Percentiles rank a stretch among this genome's conserved stretches.
phyloP scores from a whole-genome alignment of 2,888 invertebrate genomes.

The Parnassius apollo region DNA sequence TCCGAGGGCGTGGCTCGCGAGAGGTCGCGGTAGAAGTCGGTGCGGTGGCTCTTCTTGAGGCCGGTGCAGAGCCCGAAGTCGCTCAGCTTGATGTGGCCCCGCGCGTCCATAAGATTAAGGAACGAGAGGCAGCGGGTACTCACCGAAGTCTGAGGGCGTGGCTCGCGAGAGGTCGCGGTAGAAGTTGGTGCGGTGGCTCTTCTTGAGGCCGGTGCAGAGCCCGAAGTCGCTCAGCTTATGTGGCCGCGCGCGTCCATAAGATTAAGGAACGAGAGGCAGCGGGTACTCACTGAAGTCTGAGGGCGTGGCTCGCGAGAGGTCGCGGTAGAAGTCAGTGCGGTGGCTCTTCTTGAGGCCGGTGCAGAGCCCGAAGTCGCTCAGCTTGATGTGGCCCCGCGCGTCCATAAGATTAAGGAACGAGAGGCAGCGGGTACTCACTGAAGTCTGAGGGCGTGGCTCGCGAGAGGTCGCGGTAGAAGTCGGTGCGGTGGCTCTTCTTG shows the following conservation, averaged over 20 bases:
- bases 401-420: background rate
- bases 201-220: slow-evolving; percentile 98
- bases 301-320: slow-evolving; percentile 97
- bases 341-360: slow-evolving; percentile 99
- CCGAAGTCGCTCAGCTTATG: slow-evolving; percentile 98
- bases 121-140: slow-evolving; percentile 53
- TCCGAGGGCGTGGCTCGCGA: slow-evolving; percentile 98
- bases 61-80: slow-evolving; percentile 99
- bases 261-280: too few species aligned
- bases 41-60: slow-evolving; percentile 98
- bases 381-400: too few species aligned
- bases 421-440: slow-evolving; percentile 81
- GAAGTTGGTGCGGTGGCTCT: slow-evolving; percentile 99
- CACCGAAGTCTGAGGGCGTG: slow-evolving; percentile 97
- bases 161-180: slow-evolving; percentile 98
- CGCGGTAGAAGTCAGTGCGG: slow-evolving; percentile 99
- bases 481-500: slow-evolving; percentile 99
- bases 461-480: slow-evolving; percentile 98
- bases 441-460: slow-evolving; percentile 98
- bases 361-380: slow-evolving; percentile 98
- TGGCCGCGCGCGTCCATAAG: too few species aligned
- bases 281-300: slow-evolving; percentile 93
- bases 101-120: background rate
- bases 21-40: slow-evolving; percentile 98
- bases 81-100: slow-evolving; percentile 96